Percentiles rank a stretch among this genome's conserved stretches.
Conservation (phyloP, 2,113 vertebrate species). For the Salminus brasiliensis region DNA sequence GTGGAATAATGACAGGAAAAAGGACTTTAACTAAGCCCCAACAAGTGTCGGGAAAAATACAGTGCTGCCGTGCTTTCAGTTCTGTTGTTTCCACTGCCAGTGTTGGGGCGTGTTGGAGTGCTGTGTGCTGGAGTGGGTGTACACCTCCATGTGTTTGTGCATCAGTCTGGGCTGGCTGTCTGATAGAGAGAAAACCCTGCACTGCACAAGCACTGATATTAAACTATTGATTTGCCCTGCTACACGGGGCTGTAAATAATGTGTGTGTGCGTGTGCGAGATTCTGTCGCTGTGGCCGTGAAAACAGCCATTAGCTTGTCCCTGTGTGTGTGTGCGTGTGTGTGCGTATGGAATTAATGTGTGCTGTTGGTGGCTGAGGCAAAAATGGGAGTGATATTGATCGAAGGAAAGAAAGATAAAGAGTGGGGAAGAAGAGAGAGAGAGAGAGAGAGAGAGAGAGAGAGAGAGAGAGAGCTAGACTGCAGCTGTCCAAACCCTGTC, state of each 20-base stretch:
- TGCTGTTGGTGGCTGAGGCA: background rate
- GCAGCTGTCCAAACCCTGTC: background rate
- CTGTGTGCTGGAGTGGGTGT: background rate
- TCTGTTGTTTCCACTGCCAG: no score
- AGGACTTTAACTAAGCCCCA: no score
- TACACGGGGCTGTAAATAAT: constrained; percentile 55
- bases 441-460: background rate
- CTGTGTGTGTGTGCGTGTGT: constrained; percentile 10
- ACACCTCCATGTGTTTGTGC: background rate
- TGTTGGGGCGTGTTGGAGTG: background rate
- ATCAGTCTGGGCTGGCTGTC: constrained; percentile 29
- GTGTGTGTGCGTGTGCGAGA: constrained; percentile 43
- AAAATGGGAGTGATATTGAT: constrained; percentile 9
- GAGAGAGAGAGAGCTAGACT: background rate
- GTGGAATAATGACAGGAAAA: no score
- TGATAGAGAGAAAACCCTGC: constrained; percentile 43
- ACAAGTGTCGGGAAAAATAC: no score
- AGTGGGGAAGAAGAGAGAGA: background rate
- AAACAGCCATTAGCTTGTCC: constrained; percentile 31
- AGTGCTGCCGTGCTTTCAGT: no score
- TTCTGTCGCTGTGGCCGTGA: constrained; percentile 31
- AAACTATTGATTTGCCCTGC: constrained; percentile 60
- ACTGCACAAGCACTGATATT: constrained; percentile 60
- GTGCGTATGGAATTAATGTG: constrained; percentile 21
- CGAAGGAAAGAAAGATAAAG: background rate